These are phyloP conservation scores for Philereme vetulata DNA, from an alignment of 2,888 invertebrate genomes.

Conservation along the genomic window DNA sequence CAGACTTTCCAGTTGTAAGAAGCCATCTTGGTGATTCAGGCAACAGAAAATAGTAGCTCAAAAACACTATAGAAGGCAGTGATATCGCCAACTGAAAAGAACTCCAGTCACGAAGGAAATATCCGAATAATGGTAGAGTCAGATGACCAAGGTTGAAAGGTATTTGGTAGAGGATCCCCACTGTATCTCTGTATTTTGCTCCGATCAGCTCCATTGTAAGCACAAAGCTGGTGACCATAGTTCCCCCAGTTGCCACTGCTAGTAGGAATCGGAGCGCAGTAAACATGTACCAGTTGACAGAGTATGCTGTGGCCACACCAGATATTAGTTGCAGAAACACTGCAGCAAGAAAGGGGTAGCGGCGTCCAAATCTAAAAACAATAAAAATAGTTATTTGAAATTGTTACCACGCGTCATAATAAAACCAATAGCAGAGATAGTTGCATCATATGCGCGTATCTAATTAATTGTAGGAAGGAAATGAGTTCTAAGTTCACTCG, in stretches of 20 bases:
- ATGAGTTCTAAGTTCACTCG: constrained; percentile 29
- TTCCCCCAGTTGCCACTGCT: constrained; percentile 91
- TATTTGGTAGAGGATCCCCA: constrained; percentile 87
- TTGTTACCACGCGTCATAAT: too few relatives aligned
- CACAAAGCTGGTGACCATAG: constrained; percentile 91
- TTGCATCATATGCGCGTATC: not conserved
- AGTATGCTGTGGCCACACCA: constrained; percentile 88
- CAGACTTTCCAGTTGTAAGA: constrained; percentile 86
- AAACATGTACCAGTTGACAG: constrained; percentile 87
- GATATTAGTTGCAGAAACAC: constrained; percentile 88
- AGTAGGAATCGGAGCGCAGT: constrained; percentile 87
- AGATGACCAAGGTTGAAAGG: constrained; percentile 89
- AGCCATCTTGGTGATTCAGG: constrained; percentile 94
- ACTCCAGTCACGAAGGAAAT: constrained; percentile 87
- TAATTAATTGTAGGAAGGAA: constrained; percentile 21
- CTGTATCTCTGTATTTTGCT: constrained; percentile 85
- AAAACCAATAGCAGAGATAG: not conserved
- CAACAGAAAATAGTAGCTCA: constrained; percentile 88
- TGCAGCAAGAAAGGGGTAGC: constrained; percentile 88
- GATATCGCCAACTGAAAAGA: constrained; percentile 87
- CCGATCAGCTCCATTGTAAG: constrained; percentile 88
- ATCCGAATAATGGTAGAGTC: constrained; percentile 85
- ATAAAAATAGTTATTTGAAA: not conserved
- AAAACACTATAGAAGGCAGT: constrained; percentile 84
- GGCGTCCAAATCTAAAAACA: constrained; percentile 87